Conservation (phyloP, 30 jellyfish, hydroid and myxozoan genomes). For the Clytia hemisphaerica region DNA sequence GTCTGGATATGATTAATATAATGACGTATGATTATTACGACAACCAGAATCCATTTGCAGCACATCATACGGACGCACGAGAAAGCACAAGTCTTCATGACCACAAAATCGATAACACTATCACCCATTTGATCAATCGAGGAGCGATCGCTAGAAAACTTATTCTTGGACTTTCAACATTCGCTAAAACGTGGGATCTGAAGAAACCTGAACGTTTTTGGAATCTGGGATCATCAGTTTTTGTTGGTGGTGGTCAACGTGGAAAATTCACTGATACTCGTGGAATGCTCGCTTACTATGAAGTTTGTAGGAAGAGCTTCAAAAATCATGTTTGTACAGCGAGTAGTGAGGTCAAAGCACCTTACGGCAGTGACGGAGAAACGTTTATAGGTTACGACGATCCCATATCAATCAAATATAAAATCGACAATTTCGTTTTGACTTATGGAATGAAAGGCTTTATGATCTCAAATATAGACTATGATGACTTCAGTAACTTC, state of each 20-base stretch:
- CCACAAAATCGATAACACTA: conserved; percentile 51
- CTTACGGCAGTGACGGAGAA: conserved; percentile 56
- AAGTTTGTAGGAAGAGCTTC: conserved; percentile 57
- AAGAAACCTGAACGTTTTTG: conserved; percentile 24
- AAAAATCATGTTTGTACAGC: conserved; percentile 43
- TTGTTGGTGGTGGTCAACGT: conserved; percentile 65
- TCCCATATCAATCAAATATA: conserved; percentile 45
- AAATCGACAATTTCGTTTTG: conserved; percentile 45
- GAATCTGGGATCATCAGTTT: too few species aligned
- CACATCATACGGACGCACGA: conserved; percentile 51
- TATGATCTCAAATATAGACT: conserved; percentile 57
- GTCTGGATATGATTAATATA: conserved; percentile 48
- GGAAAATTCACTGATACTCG: conserved; percentile 67
- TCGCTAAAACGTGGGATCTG: conserved; percentile 59
- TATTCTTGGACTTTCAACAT: conserved; percentile 81
- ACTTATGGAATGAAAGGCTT: conserved; percentile 47
- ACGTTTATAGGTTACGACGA: conserved; percentile 71
- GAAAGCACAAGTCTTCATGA: conserved; percentile 29
- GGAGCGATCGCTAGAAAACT: conserved; percentile 73
- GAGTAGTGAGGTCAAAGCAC: conserved; percentile 55
- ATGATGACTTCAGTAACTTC: conserved; percentile 60
- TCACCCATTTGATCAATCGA: conserved; percentile 65
- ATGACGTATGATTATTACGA: conserved; percentile 73
- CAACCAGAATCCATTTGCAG: conserved; percentile 58
- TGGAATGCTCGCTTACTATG: conserved; percentile 72